These are phyloP conservation scores for Caenorhabditis zanzibari DNA, from an alignment of 2,888 invertebrate genomes.

Conservation along the genomic window DNA sequence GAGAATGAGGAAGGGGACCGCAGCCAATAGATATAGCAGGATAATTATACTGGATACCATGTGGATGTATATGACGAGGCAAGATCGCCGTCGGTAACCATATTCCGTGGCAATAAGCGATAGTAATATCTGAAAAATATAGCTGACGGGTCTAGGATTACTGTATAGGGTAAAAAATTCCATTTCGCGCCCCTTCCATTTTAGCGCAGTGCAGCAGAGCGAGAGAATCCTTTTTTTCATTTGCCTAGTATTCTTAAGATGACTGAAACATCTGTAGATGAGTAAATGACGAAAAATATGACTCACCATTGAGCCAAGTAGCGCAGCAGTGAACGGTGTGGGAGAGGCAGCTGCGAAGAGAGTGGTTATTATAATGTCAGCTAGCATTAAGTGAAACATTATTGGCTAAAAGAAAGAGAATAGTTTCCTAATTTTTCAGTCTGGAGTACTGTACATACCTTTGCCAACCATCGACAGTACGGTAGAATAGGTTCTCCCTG, in stretches of 20 bases:
- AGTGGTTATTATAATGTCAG: neutral
- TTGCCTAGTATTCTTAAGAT: too few species aligned
- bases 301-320: conserved; percentile 44
- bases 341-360: conserved; percentile 10
- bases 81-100: neutral
- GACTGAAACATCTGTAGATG: too few species aligned
- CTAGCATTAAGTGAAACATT: neutral
- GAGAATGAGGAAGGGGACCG: neutral
- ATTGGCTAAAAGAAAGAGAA: conserved; percentile 19
- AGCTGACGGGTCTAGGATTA: too few species aligned
- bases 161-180: too few species aligned
- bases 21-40: neutral
- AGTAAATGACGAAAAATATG: too few species aligned
- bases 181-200: too few species aligned
- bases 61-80: neutral
- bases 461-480: too few species aligned
- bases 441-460: too few species aligned
- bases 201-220: too few species aligned
- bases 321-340: neutral
- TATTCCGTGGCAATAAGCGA: neutral
- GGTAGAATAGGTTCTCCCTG: too few species aligned
- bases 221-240: too few species aligned
- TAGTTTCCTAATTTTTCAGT: too few species aligned
- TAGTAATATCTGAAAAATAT: neutral
- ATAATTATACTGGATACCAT: neutral